Evolutionary conservation across 2,888 invertebrate genomes (phyloP).

Genomic region (Dicyrtoma fusca): DNA sequence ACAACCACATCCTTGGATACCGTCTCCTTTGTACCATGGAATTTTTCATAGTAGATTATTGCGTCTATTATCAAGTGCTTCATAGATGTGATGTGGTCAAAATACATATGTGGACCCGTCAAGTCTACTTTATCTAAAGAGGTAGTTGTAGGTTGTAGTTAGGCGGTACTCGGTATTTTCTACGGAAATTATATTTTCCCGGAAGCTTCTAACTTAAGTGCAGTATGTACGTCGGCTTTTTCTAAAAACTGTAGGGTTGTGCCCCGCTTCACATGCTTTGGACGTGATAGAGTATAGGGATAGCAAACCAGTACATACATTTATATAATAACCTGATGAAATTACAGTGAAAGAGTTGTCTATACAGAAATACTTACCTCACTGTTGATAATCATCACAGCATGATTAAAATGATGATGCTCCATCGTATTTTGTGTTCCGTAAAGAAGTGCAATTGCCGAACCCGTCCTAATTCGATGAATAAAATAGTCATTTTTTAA

Average conservation of each 20-base stretch:
- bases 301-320: too few relatives aligned
- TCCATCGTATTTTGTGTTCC: slow-evolving; percentile 68
- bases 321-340: too few relatives aligned
- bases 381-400: slow-evolving; percentile 66
- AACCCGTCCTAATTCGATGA: slow-evolving; percentile 64
- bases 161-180: not conserved
- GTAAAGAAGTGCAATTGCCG: slow-evolving; percentile 63
- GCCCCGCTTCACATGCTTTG: too few relatives aligned
- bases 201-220: not conserved
- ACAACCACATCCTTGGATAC: too few relatives aligned
- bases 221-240: too few relatives aligned
- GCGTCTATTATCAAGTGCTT: not conserved
- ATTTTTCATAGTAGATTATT: not conserved
- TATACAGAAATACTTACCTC: slow-evolving; percentile 61
- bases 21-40: too few relatives aligned
- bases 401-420: slow-evolving; percentile 69
- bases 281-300: too few relatives aligned
- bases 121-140: not conserved
- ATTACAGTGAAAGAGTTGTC: too few relatives aligned
- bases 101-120: not conserved
- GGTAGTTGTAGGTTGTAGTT: too few relatives aligned
- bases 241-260: too few relatives aligned
- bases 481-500: too few relatives aligned
- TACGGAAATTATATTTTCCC: not conserved
- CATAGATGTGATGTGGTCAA: not conserved